Conservation (phyloP, 2,113 vertebrate genomes). For the Noturus placidus region DNA sequence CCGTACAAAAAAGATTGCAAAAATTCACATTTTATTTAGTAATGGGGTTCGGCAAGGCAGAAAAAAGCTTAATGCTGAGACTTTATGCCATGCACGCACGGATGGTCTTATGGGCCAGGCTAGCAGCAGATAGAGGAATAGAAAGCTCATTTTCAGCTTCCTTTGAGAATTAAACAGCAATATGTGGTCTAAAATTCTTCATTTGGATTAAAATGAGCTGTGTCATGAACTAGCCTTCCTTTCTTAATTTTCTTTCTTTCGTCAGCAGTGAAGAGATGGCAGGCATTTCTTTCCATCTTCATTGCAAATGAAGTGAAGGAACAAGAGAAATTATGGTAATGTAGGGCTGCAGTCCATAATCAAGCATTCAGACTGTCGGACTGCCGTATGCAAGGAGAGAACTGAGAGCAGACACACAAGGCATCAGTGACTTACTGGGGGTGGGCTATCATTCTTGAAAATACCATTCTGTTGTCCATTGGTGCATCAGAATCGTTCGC, state of each 20-base stretch:
- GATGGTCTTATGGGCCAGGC: not conserved
- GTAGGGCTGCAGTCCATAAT: conserved; percentile 14
- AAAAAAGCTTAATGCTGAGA: not conserved
- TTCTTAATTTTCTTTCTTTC: not conserved
- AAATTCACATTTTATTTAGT: not conserved
- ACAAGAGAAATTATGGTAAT: conserved; percentile 20
- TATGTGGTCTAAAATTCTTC: conserved; percentile 11
- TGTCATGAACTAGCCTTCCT: not conserved
- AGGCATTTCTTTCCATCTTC: not conserved
- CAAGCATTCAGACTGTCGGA: not conserved
- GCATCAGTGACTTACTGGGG: not conserved
- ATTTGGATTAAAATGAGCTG: not conserved
- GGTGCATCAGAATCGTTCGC: not conserved
- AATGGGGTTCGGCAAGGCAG: conserved; percentile 12
- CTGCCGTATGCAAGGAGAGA: conserved; percentile 17
- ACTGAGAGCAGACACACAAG: conserved; percentile 11
- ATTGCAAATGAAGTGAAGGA: conserved; percentile 15
- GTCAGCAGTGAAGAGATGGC: not conserved
- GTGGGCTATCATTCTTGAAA: not conserved
- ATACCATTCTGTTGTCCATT: not conserved
- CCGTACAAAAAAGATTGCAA: not conserved
- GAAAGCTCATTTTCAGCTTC: conserved; percentile 26
- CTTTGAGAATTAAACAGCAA: conserved; percentile 35
- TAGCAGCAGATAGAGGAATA: not conserved
- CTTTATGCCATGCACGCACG: not conserved